Evolutionary conservation across 2,113 vertebrate species (phyloP).

Genomic region (Platichthys flesus): DNA sequence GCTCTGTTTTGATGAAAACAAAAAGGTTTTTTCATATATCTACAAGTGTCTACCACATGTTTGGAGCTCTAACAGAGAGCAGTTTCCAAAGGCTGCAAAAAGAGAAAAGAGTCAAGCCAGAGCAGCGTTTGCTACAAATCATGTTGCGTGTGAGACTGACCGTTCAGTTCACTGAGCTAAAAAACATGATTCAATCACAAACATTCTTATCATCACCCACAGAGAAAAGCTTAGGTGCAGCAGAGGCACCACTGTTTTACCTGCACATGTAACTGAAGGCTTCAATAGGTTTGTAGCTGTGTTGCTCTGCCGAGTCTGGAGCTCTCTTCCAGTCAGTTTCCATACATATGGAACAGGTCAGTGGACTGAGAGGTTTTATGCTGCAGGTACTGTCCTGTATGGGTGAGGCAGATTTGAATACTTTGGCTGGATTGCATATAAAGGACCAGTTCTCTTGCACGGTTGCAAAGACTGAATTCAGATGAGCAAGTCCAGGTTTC

Average conservation of each 20-base stretch:
- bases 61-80: background rate
- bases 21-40: background rate
- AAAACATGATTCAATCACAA: conserved; percentile 27
- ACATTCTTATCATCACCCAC: background rate
- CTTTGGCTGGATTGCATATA: conserved; percentile 2
- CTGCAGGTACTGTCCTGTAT: background rate
- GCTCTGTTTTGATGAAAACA: conserved; percentile 4
- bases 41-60: background rate
- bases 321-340: background rate
- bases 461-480: conserved; percentile 7
- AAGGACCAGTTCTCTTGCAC: background rate
- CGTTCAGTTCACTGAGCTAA: conserved; percentile 21
- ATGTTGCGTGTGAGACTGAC: conserved; percentile 30
- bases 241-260: background rate
- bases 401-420: background rate
- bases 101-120: conserved; percentile 4
- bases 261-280: background rate
- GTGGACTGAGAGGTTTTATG: background rate
- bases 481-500: background rate
- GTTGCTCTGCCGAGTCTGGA: background rate
- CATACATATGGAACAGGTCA: conserved; percentile 2
- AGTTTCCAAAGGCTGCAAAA: background rate
- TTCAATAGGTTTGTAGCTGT: background rate
- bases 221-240: background rate
- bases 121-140: conserved; percentile 16